These are phyloP conservation scores for Daktulosphaira vitifoliae DNA, from an alignment of 1,140 invertebrate species.

Conservation along the genomic window DNA sequence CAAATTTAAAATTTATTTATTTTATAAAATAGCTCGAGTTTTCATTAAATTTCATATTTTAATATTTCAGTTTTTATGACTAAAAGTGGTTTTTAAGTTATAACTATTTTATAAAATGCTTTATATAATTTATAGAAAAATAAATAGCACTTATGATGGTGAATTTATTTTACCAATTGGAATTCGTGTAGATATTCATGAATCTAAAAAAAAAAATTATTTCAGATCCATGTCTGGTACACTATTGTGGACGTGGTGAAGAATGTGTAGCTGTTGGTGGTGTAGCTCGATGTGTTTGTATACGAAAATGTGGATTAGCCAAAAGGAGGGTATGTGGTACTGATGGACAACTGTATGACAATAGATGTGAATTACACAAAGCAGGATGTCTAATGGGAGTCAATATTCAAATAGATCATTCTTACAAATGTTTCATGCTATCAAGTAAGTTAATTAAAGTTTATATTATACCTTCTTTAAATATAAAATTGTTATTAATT, in stretches of 20 bases:
- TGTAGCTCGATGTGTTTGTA: conserved; percentile 56
- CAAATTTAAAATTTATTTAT: too few species aligned
- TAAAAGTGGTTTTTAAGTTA: too few species aligned
- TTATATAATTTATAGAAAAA: too few species aligned
- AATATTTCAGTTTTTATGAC: too few species aligned
- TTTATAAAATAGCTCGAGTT: too few species aligned
- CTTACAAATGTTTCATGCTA: conserved; percentile 37
- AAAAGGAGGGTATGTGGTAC: conserved; percentile 57
- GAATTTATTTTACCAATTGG: too few species aligned
- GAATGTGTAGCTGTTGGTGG: conserved; percentile 52
- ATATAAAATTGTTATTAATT: not conserved
- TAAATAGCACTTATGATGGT: too few species aligned
- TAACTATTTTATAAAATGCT: too few species aligned
- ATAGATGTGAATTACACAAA: conserved; percentile 66
- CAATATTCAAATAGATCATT: conserved; percentile 50
- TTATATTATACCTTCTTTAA: not conserved
- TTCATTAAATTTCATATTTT: too few species aligned
- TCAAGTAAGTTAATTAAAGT: conserved; percentile 7
- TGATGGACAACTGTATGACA: conserved; percentile 61
- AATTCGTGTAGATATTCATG: too few species aligned
- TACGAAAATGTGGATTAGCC: conserved; percentile 48
- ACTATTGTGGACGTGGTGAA: conserved; percentile 59
- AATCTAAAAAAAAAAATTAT: too few species aligned
- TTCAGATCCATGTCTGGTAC: conserved; percentile 55
- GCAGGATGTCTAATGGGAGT: conserved; percentile 55